These are phyloP conservation scores for Lanius collurio DNA, from an alignment of 2,113 vertebrate species.

Conservation along the genomic window DNA sequence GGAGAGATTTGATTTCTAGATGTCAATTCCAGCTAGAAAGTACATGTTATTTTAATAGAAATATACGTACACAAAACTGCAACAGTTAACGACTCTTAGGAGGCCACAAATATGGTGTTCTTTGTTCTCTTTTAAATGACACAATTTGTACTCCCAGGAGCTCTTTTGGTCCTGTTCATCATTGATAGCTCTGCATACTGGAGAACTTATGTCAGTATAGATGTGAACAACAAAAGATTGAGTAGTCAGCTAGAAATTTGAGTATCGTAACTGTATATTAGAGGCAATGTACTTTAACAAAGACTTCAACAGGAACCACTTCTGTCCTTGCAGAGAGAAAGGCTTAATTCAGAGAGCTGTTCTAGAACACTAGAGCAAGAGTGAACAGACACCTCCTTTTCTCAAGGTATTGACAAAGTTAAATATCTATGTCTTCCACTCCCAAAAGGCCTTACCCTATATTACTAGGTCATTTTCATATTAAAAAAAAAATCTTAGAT, in stretches of 20 bases:
- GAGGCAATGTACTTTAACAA: not conserved
- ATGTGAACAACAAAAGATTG: not conserved
- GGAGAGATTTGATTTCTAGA: not conserved
- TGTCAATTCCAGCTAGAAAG: not conserved
- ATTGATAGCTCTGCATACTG: not conserved
- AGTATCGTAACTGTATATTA: not conserved
- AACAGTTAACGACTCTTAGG: not conserved
- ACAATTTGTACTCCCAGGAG: not conserved
- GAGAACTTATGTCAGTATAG: not conserved
- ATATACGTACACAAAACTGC: fast-evolving
- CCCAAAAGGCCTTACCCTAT: not conserved
- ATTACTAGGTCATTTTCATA: not conserved
- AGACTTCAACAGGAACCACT: not conserved
- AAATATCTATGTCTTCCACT: not conserved
- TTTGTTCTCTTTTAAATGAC: not conserved
- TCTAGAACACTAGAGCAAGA: not conserved
- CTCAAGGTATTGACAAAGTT: not conserved
- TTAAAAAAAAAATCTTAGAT: not conserved
- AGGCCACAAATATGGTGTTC: fast-evolving
- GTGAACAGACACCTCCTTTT: not conserved
- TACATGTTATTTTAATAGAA: not conserved
- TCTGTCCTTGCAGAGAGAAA: not conserved
- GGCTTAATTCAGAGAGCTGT: not conserved
- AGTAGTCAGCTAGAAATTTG: not conserved
- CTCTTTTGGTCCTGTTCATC: not conserved